Evolutionary conservation across 2,113 vertebrate species (phyloP).

Genomic region (Vulpes vulpes): DNA sequence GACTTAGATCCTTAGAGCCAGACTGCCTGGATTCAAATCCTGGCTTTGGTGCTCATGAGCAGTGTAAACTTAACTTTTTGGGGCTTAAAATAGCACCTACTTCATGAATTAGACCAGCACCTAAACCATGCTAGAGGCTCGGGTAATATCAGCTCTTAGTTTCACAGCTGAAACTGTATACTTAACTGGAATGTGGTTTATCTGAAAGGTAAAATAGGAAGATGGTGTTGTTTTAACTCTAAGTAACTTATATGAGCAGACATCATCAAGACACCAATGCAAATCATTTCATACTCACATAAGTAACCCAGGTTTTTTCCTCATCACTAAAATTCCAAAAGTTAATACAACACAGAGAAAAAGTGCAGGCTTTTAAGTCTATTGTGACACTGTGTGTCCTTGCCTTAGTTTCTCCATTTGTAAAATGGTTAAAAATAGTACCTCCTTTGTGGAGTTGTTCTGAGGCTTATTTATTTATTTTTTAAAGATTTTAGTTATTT

Average conservation of each 20-base stretch:
- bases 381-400: not conserved
- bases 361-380: not conserved
- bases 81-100: slow-evolving; percentile 21
- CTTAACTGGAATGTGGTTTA: not conserved
- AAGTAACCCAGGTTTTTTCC: not conserved
- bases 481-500: too few relatives aligned
- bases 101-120: not conserved
- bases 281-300: not conserved
- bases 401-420: slow-evolving; percentile 20
- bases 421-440: slow-evolving; percentile 1
- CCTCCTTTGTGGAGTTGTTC: not conserved
- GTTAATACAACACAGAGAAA: not conserved
- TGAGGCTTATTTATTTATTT: not conserved
- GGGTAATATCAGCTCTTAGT: not conserved
- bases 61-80: not conserved
- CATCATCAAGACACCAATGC: not conserved
- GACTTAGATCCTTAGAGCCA: not conserved
- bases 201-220: not conserved
- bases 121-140: not conserved
- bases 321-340: not conserved
- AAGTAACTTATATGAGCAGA: not conserved
- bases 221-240: not conserved
- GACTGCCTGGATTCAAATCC: not conserved
- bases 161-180: not conserved
- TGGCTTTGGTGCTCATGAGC: not conserved